Percentiles rank a stretch among this genome's conserved stretches.
Conservation (phyloP, 2,888 invertebrate genomes). For the Drosophila paucipuncta region DNA sequence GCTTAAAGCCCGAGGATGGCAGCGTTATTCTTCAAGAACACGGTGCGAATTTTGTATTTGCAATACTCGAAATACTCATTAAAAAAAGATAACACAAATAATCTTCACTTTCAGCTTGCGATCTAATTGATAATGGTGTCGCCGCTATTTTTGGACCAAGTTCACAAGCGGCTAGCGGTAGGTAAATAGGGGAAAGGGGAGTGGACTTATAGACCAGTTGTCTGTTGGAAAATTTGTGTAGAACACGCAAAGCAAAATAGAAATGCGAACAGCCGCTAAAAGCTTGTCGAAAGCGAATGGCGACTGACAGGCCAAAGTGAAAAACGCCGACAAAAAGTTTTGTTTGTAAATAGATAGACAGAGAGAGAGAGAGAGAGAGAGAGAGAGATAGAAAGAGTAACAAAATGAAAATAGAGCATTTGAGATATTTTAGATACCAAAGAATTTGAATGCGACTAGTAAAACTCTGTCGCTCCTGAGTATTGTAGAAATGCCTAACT, state of each 20-base stretch:
- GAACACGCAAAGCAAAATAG: conserved; percentile 63
- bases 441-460: neutral
- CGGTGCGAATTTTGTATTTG: conserved; percentile 58
- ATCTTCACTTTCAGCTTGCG: conserved; percentile 87
- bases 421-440: neutral
- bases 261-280: conserved; percentile 21
- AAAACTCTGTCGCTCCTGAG: fast-evolving
- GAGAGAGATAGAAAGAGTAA: neutral
- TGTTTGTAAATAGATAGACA: conserved; percentile 64
- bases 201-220: neutral
- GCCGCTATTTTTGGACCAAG: conserved; percentile 91
- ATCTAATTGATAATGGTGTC: conserved; percentile 88
- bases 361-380: neutral
- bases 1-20: conserved; percentile 68
- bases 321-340: neutral
- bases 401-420: neutral
- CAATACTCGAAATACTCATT: neutral
- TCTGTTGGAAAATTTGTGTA: conserved; percentile 49
- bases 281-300: conserved; percentile 29
- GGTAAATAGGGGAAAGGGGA: conserved; percentile 28
- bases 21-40: conserved; percentile 80
- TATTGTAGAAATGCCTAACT: neutral
- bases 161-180: conserved; percentile 84
- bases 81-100: neutral
- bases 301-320: conserved; percentile 23